Evolutionary conservation across 2,888 invertebrate genomes (phyloP).

Genomic region (Drosophila barbarae): DNA sequence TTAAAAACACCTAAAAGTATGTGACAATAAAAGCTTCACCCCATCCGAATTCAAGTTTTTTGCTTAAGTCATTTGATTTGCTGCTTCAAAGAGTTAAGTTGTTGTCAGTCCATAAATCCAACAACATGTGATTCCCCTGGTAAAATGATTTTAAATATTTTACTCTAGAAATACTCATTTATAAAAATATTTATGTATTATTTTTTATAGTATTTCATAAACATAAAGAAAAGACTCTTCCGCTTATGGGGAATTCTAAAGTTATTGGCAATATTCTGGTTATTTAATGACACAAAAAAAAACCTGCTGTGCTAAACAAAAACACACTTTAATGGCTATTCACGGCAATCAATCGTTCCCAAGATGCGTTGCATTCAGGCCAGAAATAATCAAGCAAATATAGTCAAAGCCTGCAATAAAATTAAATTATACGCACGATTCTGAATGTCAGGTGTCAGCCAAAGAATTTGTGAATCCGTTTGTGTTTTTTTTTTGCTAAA

Average conservation of each 20-base stretch:
- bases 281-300: conserved; percentile 1
- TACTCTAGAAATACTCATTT: too few relatives aligned
- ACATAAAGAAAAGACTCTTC: not conserved
- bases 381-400: conserved; percentile 7
- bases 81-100: not conserved
- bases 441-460: conserved; percentile 46
- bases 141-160: not conserved
- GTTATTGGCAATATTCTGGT: conserved; percentile 6
- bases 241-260: not conserved
- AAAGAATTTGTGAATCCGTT: conserved; percentile 10
- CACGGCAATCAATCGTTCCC: conserved; percentile 31
- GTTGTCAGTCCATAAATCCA: not conserved
- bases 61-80: conserved; percentile 39
- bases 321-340: conserved; percentile 9
- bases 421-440: conserved; percentile 49
- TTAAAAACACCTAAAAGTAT: conserved; percentile 45
- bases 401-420: conserved; percentile 23
- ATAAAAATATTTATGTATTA: not conserved
- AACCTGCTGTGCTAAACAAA: conserved; percentile 1
- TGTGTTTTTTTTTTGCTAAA: conserved; percentile 8
- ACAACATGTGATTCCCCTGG: not conserved
- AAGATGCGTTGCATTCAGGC: conserved; percentile 18
- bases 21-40: conserved; percentile 2
- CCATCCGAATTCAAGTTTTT: conserved; percentile 11
- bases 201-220: not conserved